phyloP scores from a whole-genome alignment of 2,888 invertebrate species.

The Cecidostiba fungosa region DNA sequence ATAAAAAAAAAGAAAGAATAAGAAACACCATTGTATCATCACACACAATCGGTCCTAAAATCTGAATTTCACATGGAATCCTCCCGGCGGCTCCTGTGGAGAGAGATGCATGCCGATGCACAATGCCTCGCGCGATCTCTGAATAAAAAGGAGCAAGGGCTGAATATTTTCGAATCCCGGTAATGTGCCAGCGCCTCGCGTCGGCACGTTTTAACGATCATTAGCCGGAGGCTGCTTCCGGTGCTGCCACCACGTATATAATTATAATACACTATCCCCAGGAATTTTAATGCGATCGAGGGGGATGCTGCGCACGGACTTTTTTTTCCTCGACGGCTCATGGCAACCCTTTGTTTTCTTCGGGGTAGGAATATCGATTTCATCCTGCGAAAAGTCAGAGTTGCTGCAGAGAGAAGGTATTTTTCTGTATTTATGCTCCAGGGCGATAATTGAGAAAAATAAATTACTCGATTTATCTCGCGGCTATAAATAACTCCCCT shows the following conservation, averaged over 20 bases:
- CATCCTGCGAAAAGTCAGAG: neutral
- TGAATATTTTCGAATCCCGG: slow-evolving; percentile 26
- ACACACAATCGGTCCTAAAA: neutral
- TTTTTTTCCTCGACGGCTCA: neutral
- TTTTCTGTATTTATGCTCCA: too few species aligned
- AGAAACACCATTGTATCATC: neutral
- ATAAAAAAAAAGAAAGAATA: neutral
- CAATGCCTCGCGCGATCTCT: neutral
- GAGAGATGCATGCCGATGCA: neutral
- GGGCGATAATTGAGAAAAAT: neutral
- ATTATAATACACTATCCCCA: neutral
- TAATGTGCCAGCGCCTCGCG: slow-evolving; percentile 41
- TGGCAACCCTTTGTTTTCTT: neutral
- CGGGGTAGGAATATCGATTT: neutral
- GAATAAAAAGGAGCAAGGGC: slow-evolving; percentile 7
- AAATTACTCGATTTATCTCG: slow-evolving; percentile 3
- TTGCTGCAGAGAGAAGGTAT: neutral
- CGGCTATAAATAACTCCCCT: neutral
- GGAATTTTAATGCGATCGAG: slow-evolving; percentile 54
- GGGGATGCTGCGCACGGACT: neutral
- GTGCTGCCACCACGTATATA: neutral
- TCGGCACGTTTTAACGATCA: slow-evolving; percentile 61
- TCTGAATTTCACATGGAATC: slow-evolving; percentile 11
- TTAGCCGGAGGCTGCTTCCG: slow-evolving; percentile 48
- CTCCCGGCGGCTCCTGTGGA: neutral